These are phyloP conservation scores for Hiodon alosoides DNA, from an alignment of 2,113 vertebrate species.

Conservation along the genomic window DNA sequence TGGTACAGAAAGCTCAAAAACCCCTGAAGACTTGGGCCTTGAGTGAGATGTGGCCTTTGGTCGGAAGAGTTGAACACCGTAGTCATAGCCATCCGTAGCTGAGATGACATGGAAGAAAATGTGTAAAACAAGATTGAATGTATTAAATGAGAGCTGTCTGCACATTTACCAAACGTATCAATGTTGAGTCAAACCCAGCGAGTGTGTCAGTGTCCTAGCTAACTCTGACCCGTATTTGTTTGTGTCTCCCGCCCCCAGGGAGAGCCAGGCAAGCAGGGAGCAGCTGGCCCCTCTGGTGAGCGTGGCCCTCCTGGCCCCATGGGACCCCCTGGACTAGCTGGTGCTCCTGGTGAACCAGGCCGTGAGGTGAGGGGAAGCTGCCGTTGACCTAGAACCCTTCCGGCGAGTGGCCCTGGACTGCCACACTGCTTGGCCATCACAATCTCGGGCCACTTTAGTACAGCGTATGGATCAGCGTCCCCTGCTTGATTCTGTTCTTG, in stretches of 20 bases:
- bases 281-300: conserved; percentile 76
- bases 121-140: no score
- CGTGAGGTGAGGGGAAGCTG: conserved; percentile 72
- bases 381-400: no score
- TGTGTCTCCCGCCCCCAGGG: conserved; percentile 60
- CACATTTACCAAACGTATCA: no score
- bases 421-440: neutral
- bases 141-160: no score
- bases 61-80: no score
- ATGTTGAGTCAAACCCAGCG: no score
- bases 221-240: neutral
- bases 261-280: conserved; percentile 83
- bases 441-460: neutral
- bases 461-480: neutral
- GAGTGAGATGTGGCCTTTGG: no score
- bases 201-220: neutral
- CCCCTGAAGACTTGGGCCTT: no score
- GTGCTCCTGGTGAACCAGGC: conserved; percentile 88
- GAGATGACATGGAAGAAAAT: no score
- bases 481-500: no score
- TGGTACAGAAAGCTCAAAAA: neutral
- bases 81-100: no score
- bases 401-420: neutral
- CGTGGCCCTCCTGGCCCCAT: conserved; percentile 88
- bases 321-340: conserved; percentile 85